Base-by-base conservation (phyloP, 2,888 invertebrate genomes). In the Platycheirus albimanus region DNA sequence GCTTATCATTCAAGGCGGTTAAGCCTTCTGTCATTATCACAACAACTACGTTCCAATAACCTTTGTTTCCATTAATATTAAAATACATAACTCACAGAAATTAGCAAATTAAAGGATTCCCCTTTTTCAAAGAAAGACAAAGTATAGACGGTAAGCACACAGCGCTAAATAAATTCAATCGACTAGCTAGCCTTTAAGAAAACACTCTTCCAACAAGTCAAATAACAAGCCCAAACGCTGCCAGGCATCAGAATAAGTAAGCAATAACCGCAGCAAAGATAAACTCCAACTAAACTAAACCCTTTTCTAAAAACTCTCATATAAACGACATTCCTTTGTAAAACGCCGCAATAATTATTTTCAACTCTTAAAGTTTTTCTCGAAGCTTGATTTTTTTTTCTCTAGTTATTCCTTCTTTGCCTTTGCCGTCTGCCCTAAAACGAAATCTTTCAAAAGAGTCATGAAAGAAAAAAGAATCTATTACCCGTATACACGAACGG, bases 401-500 rank as follows among this genome's bases (percentile, higher is more conserved):
- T 19, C 8, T 41, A 54, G n/a, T n/a, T n/a, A n/a, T n/a, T n/a
- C n/a, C n/a, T n/a, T n/a, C n/a, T n/a, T n/a, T n/a, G n/a, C n/a
- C n/a, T n/a, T n/a, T n/a, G n/a, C n/a, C n/a, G n/a, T n/a, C n/a
- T n/a, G n/a, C n/a, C n/a, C n/a, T n/a, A n/a, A n/a, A n/a, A 36
- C 52, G 20, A 69, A 83, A 72, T 77, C 77, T 83, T 78, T 83
- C 83, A 78, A 83, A 77, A 83, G 67, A 49, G 63, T 43, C 43
- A 24, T 69, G 52, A 54, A 19, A 4, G 13, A 5, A 28, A 24
- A 7, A 8, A 19, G 11, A 15, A 83, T 83, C 72, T 83, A 83
- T 83, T 78, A 63, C 83, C 77, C 54, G 61, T 77, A 77, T 67
- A 77, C 81, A 83, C 81, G 81, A 83, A 83, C 20, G 67, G 66